Conservation (phyloP, 1,140 invertebrate species). For the Lineus longissimus region DNA sequence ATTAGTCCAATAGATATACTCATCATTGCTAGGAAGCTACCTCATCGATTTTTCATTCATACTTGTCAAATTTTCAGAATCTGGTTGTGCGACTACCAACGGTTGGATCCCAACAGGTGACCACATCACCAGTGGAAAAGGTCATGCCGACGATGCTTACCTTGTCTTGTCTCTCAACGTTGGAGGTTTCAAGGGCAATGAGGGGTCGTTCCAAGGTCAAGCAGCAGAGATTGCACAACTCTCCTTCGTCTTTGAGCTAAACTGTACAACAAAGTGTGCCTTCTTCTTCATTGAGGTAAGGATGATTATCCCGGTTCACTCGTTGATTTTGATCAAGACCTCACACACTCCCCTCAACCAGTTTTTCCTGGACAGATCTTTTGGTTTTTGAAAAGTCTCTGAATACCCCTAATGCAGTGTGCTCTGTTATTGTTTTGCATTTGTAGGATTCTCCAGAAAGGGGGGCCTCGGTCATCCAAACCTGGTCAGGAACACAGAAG, state of each 20-base stretch:
- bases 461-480: slow-evolving; percentile 7
- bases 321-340: no score
- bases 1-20: no score
- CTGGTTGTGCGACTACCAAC: slow-evolving; percentile 33
- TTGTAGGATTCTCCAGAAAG: slow-evolving; percentile 1
- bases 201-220: slow-evolving; percentile 48
- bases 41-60: no score
- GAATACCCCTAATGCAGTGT: background rate
- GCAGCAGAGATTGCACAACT: slow-evolving; percentile 54
- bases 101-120: slow-evolving; percentile 55
- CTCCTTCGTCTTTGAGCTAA: slow-evolving; percentile 57
- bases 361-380: no score
- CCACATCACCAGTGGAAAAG: slow-evolving; percentile 53
- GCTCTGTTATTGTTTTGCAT: background rate
- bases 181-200: slow-evolving; percentile 55
- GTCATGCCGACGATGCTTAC: slow-evolving; percentile 54
- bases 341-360: no score
- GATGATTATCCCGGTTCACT: background rate
- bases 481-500: slow-evolving; percentile 12
- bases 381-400: no score
- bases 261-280: slow-evolving; percentile 56
- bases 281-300: slow-evolving; percentile 59
- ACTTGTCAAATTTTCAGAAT: no score
- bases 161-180: slow-evolving; percentile 57
- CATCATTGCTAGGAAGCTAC: no score